phyloP scores from a whole-genome alignment of 2,113 vertebrate species.

The Scalopus aquaticus region DNA sequence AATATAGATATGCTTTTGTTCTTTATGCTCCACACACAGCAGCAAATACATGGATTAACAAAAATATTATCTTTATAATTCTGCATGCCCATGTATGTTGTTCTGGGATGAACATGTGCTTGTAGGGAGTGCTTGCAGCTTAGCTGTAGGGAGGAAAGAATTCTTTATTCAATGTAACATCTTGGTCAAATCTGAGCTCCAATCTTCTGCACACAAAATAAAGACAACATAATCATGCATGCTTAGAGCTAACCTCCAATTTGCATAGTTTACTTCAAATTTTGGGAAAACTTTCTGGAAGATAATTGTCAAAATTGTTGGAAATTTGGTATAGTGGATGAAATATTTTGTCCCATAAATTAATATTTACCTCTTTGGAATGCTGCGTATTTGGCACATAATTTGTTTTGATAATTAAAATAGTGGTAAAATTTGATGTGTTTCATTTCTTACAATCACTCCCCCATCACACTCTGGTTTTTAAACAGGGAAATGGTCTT shows the following conservation, averaged over 20 bases:
- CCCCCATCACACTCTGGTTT: background rate
- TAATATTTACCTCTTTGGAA: conserved; percentile 12
- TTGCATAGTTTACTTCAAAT: background rate
- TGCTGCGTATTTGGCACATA: background rate
- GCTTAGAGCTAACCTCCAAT: background rate
- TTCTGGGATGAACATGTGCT: no score
- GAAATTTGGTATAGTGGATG: background rate
- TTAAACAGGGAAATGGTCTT: conserved; percentile 7
- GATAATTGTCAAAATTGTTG: background rate
- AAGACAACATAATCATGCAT: no score
- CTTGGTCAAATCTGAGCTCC: background rate
- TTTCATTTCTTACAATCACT: background rate
- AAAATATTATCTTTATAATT: background rate
- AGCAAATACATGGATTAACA: background rate
- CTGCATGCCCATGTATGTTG: background rate
- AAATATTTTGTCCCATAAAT: background rate
- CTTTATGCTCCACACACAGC: background rate
- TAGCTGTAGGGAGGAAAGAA: background rate
- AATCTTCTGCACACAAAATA: background rate
- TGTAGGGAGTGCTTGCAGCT: rapidly evolving
- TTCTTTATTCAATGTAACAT: background rate
- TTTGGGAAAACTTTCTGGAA: background rate
- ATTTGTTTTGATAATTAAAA: conserved; percentile 26
- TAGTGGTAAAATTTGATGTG: background rate
- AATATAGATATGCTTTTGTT: background rate